Evolutionary conservation across 2,113 vertebrate species (phyloP).

Genomic region (Sitta europaea): DNA sequence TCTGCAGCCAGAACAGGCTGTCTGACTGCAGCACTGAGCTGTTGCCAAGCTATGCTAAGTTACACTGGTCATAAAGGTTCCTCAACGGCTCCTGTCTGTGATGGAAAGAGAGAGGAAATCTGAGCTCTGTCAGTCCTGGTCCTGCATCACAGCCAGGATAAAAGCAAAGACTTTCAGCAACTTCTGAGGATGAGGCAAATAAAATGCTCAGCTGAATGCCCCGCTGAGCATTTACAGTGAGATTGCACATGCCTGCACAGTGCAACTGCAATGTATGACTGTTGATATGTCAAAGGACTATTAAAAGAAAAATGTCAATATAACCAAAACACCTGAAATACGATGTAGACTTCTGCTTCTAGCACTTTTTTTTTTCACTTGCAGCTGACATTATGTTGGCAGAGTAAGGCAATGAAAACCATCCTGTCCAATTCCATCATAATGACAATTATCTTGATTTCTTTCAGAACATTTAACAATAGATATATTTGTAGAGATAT

Average conservation of each 20-base stretch:
- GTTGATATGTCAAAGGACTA: not conserved
- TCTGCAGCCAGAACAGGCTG: constrained; percentile 51
- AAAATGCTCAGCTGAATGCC: not conserved
- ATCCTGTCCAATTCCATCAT: not conserved
- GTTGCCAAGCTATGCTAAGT: constrained; percentile 22
- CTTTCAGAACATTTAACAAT: not conserved
- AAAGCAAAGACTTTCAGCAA: not conserved
- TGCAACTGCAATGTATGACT: not conserved
- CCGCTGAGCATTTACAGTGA: not conserved
- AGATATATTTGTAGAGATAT: not conserved
- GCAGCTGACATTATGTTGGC: not conserved
- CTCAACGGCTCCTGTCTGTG: not conserved
- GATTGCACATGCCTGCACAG: fast-evolving
- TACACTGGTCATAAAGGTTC: not conserved
- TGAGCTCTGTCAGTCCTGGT: not conserved
- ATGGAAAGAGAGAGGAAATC: not conserved
- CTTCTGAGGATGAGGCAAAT: not conserved
- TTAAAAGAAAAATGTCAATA: not conserved
- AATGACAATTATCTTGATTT: not conserved
- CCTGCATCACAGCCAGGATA: not conserved
- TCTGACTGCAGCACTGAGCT: constrained; percentile 14
- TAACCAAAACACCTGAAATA: not conserved
- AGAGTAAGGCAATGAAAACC: not conserved
- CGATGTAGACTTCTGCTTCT: not conserved
- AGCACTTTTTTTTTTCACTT: not conserved